Base-by-base conservation (phyloP, 1,140 invertebrate genomes). In the Neocloeon triangulifer region DNA sequence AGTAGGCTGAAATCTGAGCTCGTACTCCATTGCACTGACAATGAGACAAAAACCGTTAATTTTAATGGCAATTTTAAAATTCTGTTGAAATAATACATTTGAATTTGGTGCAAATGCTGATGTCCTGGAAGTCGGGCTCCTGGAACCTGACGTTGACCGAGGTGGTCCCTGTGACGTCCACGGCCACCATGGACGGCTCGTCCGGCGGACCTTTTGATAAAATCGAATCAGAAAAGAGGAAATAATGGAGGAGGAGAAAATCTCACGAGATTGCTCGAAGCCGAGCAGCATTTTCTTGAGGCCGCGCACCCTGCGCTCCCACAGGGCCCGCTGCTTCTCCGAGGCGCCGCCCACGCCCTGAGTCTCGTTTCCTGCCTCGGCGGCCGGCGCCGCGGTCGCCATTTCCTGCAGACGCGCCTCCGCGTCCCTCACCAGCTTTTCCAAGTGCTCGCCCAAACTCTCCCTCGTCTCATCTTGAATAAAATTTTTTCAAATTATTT, bases 91-190 rank as follows among this genome's bases (percentile, higher is more conserved):
- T n/a, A n/a, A n/a, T n/a, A 84, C 79, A 72, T 72, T 76, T 84
- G 49, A 80, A 89, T 58, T 86, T 88, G 14, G 84, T 89, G 42
- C 77, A 71, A 36, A 86, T 72, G 8, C 77, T 64, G 7, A 69
- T 70, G 34, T 71, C 62, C 34, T 62, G 59, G 18, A 51, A 47
- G 30, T 66, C 58, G 12, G 73, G 66, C 43, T 81, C 78, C 39
- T 65, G 61, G 45, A 82, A 74, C 25, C 66, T 59, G 3, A 89
- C 63, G 17, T 64, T 62, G 8, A 91, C 67, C 2, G 75, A 68
- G 29, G 70, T 73, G 21, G 69, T 70, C 23, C 76, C 75, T 7
- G 75, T 79, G 1, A 92, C 84, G 41, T 85, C 78, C 5, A 89
- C 59, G 7, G 66, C 66, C 1, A 86, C 75, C 7, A 70, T 48